Evolutionary conservation across 2,888 invertebrate genomes (phyloP), one percentile per base, ranked within the genome.

Genomic region (Cecidostiba fungosa): DNA sequence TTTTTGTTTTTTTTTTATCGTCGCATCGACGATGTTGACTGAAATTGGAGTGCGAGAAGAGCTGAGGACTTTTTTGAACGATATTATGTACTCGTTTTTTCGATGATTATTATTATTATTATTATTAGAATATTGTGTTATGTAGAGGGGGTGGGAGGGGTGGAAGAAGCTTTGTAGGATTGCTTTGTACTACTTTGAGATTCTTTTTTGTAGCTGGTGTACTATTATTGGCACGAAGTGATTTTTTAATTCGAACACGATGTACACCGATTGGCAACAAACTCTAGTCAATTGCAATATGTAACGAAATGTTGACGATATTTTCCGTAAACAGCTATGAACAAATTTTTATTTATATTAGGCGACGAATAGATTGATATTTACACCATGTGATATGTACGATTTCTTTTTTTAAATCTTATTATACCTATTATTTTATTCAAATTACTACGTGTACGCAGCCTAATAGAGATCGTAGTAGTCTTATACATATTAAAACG

Each of bases 271-370:
- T 86, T 86, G 86, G 85, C 83, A 86, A 86, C 86, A 54, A 86
- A 84, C 43, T 86, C 83, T 84, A 86, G 86, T 86, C 83, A 86
- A 84, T 73, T 70, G 47, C 50, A 82, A 70, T 69, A 59, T 19
- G 70, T 29, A 79, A 59, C 54, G 54, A n/a, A 6, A n/a, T 59
- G n/a, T 82, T 74, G 74, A 43, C 74, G 79, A 76, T 43, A 66
- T 76, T 84, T 69, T 16, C 29, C 23, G 5, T 16, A 12, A 32
- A n/a, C 69, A 59, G 26, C 29, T 66, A n/a, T 6, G n/a, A 36
- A 39, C 39, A 80, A 84, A 43, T 69, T 43, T 79, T 43, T 79
- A 73, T 66, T 83, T 83, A 78, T 78, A 78, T 78, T 83, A 32
- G 59, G 16, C 32, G 36, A 29, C 6, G 32, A 0, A 26, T 62